Percentiles rank a stretch among this genome's conserved stretches.
phyloP scores from a whole-genome alignment of 2,113 vertebrate genomes.

The Pica pica region DNA sequence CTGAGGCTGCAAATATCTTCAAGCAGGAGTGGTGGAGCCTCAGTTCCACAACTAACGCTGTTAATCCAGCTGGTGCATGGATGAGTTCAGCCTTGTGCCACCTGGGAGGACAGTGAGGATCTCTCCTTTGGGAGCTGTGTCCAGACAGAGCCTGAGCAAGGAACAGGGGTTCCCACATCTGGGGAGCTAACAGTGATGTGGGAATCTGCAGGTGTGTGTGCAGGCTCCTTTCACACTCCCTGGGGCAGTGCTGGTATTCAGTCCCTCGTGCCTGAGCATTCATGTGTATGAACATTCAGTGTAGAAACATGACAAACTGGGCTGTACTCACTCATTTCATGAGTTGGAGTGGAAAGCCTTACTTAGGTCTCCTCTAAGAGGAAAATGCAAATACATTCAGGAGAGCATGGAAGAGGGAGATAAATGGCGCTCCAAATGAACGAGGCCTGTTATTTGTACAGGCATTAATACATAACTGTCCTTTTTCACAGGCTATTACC shows the following conservation, averaged over 20 bases:
- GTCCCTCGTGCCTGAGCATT: neutral
- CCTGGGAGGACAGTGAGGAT: accelerated
- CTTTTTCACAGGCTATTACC: constrained; percentile 52
- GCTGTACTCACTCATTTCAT: neutral
- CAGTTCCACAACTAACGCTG: accelerated
- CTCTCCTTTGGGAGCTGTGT: neutral
- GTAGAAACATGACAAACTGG: neutral
- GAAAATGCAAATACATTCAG: neutral
- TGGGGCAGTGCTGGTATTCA: neutral
- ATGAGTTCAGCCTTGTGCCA: accelerated
- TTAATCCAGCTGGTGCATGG: neutral
- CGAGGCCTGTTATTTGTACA: constrained; percentile 27
- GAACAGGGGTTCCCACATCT: neutral
- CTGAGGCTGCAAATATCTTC: neutral
- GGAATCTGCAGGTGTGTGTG: neutral
- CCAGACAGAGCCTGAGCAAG: neutral
- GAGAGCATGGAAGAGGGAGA: neutral
- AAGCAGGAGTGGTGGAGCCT: neutral
- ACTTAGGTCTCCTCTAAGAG: neutral
- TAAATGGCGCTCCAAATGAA: neutral
- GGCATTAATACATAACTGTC: constrained; percentile 64
- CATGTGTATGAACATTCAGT: accelerated
- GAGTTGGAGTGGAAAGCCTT: neutral
- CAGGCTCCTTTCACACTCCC: accelerated
- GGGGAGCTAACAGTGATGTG: accelerated